Percentiles rank a stretch among this genome's conserved stretches.
These are phyloP conservation scores for Stegophylla sp. DNA, from an alignment of 2,888 invertebrate genomes.

Conservation along the genomic window DNA sequence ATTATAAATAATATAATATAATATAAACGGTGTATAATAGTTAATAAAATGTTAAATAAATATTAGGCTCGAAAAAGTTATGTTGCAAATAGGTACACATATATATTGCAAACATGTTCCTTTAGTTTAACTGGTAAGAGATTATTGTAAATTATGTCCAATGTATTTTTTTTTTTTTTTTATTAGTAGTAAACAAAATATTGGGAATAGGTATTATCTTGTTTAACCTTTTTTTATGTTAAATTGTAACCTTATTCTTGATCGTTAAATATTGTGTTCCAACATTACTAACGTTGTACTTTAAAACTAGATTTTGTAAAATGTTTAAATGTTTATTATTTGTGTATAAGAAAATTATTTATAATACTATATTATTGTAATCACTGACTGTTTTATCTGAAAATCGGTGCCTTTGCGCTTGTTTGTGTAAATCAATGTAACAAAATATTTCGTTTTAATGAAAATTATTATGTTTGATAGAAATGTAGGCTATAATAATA, in stretches of 20 bases:
- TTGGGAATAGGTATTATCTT: conserved; percentile 58
- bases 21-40: conserved; percentile 15
- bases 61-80: conserved; percentile 38
- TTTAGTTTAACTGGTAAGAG: conserved; percentile 58
- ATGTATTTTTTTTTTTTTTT: conserved; percentile 42
- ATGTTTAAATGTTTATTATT: conserved; percentile 51
- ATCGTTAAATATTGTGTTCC: conserved; percentile 57
- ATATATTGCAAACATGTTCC: conserved; percentile 56
- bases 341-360: conserved; percentile 49
- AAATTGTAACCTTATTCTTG: conserved; percentile 50
- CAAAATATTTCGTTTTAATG: conserved; percentile 41
- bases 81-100: conserved; percentile 43
- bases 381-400: conserved; percentile 56
- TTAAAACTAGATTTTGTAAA: conserved; percentile 57
- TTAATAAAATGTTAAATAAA: conserved; percentile 13
- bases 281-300: conserved; percentile 59
- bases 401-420: conserved; percentile 59
- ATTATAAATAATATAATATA: conserved; percentile 19
- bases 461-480: conserved; percentile 44
- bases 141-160: conserved; percentile 56
- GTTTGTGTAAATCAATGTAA: conserved; percentile 47
- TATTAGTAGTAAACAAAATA: conserved; percentile 38
- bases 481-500: conserved; percentile 53
- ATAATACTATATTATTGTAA: conserved; percentile 52
- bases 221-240: conserved; percentile 56